Percentiles rank a stretch among this genome's conserved stretches.
Conservation (phyloP, 35 echinoderm and acorn worm species). For the Ophioderma brevispina region DNA sequence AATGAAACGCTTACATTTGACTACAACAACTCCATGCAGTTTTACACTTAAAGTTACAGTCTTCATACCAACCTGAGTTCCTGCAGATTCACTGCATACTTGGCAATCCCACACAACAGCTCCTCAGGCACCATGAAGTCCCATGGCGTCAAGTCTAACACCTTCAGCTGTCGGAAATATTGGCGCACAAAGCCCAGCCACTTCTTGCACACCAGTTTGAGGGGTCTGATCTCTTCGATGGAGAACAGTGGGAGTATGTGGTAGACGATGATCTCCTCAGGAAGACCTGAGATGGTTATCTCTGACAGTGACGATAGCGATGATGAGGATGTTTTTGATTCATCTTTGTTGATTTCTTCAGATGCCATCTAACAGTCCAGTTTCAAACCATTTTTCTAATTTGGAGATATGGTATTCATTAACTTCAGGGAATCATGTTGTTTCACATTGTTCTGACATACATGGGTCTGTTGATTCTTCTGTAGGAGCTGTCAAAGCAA, state of each 20-base stretch:
- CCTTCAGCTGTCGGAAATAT: constrained; percentile 66
- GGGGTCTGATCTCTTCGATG: constrained; percentile 48
- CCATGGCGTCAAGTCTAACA: constrained; percentile 79
- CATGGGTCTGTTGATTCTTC: too few relatives aligned
- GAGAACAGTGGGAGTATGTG: constrained; percentile 67
- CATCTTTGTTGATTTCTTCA: neutral
- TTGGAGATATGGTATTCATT: too few relatives aligned
- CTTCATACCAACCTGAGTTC: constrained; percentile 85
- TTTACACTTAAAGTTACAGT: too few relatives aligned
- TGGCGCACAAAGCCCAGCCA: constrained; percentile 42
- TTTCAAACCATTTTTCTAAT: too few relatives aligned
- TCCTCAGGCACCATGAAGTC: constrained; percentile 77
- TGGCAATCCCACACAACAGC: constrained; percentile 56
- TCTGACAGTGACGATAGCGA: neutral
- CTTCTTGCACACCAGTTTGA: constrained; percentile 71
- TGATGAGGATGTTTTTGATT: neutral
- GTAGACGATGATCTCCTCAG: constrained; percentile 84
- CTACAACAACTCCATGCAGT: too few relatives aligned
- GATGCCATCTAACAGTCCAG: too few relatives aligned
- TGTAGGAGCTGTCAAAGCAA: too few relatives aligned
- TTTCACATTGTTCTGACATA: too few relatives aligned
- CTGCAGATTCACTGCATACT: constrained; percentile 48
- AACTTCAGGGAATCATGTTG: too few relatives aligned
- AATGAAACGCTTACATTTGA: too few relatives aligned
- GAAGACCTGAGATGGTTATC: constrained; percentile 26